Conservation (phyloP, 2,113 vertebrate species). For the Edolisoma coerulescens region DNA sequence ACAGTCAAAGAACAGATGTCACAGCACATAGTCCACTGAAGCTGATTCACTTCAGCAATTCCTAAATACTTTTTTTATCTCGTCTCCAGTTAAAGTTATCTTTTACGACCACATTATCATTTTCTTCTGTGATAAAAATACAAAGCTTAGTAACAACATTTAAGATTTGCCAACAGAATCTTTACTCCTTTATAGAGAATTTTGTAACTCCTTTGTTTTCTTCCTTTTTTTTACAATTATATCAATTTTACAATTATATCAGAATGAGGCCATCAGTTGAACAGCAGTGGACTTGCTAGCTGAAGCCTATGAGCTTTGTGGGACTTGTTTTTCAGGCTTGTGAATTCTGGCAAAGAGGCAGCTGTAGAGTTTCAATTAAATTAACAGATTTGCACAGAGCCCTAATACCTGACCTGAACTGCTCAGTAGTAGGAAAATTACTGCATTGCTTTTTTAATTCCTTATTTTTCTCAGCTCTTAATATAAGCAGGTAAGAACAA, state of each 20-base stretch:
- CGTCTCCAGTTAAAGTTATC: not conserved
- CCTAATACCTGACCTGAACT: not conserved
- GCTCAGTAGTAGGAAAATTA: not conserved
- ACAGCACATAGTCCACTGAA: not conserved
- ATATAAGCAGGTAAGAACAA: not conserved
- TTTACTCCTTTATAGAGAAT: not conserved
- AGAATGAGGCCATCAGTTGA: not conserved
- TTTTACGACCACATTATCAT: not conserved
- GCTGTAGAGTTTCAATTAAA: not conserved
- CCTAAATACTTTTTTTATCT: not conserved
- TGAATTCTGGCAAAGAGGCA: not conserved
- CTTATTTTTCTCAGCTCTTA: not conserved
- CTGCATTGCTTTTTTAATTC: not conserved
- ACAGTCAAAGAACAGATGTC: not conserved
- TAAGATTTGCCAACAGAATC: not conserved
- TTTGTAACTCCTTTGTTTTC: not conserved
- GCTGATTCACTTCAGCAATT: not conserved
- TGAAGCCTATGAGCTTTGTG: not conserved
- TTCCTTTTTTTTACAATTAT: not conserved
- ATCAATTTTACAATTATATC: not conserved
- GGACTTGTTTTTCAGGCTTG: not conserved
- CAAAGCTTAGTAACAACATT: not conserved
- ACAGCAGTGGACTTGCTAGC: not conserved
- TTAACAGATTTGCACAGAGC: not conserved
- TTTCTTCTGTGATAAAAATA: not conserved